Percentiles rank a stretch among this genome's conserved stretches.
phyloP scores from a whole-genome alignment of 2,797 vertebrate species.

The Phylloscopus collybita region DNA sequence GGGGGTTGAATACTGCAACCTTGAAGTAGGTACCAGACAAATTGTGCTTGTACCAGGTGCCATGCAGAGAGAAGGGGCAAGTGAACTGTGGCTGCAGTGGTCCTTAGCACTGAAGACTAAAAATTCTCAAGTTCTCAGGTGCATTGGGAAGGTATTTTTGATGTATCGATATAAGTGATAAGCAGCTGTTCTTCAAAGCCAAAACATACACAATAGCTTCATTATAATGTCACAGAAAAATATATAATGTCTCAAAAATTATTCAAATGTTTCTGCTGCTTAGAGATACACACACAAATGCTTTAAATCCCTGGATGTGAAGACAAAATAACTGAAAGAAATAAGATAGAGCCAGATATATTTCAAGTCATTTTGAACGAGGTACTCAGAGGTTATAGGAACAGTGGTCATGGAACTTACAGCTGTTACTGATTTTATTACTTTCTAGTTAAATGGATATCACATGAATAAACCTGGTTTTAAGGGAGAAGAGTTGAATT shows the following conservation, averaged over 20 bases:
- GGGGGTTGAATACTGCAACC: neutral
- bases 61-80: neutral
- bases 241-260: neutral
- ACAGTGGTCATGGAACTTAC: neutral
- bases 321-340: neutral
- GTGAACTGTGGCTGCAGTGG: neutral
- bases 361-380: neutral
- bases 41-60: neutral
- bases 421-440: neutral
- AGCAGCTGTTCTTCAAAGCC: neutral
- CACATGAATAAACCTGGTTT: neutral
- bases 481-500: neutral
- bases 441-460: neutral
- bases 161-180: neutral
- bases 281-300: neutral
- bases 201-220: neutral
- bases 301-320: neutral
- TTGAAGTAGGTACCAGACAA: neutral
- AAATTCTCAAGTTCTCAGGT: neutral
- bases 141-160: neutral
- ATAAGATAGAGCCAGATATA: neutral
- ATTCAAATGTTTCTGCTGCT: neutral
- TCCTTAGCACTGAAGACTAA: neutral
- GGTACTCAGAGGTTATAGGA: neutral
- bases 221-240: neutral